Conservation (phyloP, 2,797 vertebrate species). For the Sphaeramia orbicularis region DNA sequence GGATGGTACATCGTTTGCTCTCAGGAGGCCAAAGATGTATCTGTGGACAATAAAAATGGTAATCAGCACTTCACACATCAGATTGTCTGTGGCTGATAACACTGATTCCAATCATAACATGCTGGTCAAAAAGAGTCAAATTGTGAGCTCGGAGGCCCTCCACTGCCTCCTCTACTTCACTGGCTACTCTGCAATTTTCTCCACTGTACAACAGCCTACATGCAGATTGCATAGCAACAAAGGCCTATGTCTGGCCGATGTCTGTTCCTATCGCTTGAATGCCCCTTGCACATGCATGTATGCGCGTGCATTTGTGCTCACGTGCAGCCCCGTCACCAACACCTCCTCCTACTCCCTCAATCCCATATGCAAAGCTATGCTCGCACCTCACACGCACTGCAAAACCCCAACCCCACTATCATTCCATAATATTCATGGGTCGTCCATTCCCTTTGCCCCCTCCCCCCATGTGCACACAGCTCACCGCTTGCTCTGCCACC, state of each 20-base stretch:
- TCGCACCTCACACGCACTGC: conserved; percentile 61
- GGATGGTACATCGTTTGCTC: conserved; percentile 11
- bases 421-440: conserved; percentile 86
- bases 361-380: conserved; percentile 80
- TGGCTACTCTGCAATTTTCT: conserved; percentile 42
- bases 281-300: conserved; percentile 64
- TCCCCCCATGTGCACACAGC: conserved; percentile 66
- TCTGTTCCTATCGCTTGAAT: conserved; percentile 72
- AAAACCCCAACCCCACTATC: conserved; percentile 62
- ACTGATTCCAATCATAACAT: not conserved
- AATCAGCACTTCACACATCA: conserved; percentile 5
- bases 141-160: conserved; percentile 46
- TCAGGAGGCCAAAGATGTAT: conserved; percentile 16
- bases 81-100: not conserved
- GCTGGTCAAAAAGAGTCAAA: not conserved
- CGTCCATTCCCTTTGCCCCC: conserved; percentile 78
- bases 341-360: conserved; percentile 72
- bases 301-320: conserved; percentile 55
- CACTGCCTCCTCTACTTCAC: conserved; percentile 16
- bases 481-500: conserved; percentile 69
- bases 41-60: not conserved
- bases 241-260: conserved; percentile 68
- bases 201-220: conserved; percentile 43
- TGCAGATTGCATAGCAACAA: conserved; percentile 78
- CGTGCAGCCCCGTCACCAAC: conserved; percentile 56